Evolutionary conservation across 2,888 invertebrate genomes (phyloP), one percentile per base, ranked within the genome.

Genomic region (Chymomyza amoena): DNA sequence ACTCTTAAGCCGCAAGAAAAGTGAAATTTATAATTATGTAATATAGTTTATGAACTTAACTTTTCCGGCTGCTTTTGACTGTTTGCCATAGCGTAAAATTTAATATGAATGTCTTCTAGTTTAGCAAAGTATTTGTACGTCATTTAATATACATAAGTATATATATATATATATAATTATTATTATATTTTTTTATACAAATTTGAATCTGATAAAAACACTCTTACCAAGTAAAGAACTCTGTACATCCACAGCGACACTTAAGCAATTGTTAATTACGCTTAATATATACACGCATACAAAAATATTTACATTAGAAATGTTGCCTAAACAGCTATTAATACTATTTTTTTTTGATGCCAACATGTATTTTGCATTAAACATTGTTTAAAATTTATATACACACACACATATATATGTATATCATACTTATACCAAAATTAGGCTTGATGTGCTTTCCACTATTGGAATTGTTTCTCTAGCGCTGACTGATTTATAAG

Each of bases 201-300:
- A 74, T 84, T 88, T 82, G 88, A 82, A 82, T 88, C 87, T 83
- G 81, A 81, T 70, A 81, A 77, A 75, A 80, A 75, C 77, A 77
- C 87, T 87, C 83, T 61, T 64, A 81, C 68, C 69, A 70, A 75
- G 60, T 78, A 73, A 69, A 72, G 45, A 73, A 76, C 64, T 72
- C 76, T 10, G 20, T 20, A 54, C 73, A 78, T 57, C 15, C 28
- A 57, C 57, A 81, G 78, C 73, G 72, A 81, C 79, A 79, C 80
- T 77, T 75, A 83, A 77, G 85, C 88, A 84, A 84, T 88, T 87
- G 80, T 87, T 84, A 56, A 83, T 72, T 84, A 87, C 83, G 87
- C 89, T 84, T 87, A 70, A 83, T 86, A 78, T 78, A 81, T 75
- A 78, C 67, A 75, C 60, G 70, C 52, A 69, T 61, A 70, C 69